These are phyloP conservation scores for Sturnus vulgaris DNA, from an alignment of 2,113 vertebrate species.

Conservation along the genomic window DNA sequence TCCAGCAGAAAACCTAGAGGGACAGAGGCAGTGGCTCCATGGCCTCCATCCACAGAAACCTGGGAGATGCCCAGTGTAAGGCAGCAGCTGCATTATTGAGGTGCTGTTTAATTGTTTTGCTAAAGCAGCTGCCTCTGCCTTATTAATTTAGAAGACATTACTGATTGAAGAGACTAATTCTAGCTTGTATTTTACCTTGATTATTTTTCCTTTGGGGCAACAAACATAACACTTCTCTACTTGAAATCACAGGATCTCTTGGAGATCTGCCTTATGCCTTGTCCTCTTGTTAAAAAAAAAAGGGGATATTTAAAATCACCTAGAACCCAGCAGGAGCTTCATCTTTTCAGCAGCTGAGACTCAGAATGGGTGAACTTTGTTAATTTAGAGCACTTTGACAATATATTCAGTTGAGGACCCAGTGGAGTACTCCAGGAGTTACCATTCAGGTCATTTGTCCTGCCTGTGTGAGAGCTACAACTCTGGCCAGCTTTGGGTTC, in stretches of 20 bases:
- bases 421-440: not conserved
- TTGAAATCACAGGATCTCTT: not conserved
- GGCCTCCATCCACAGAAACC: not conserved
- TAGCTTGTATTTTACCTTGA: not conserved
- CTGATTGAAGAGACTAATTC: not conserved
- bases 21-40: too few relatives aligned
- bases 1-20: not conserved
- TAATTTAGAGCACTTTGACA: not conserved
- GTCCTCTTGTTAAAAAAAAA: not conserved
- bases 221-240: fast-evolving
- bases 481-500: not conserved
- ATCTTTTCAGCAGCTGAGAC: not conserved
- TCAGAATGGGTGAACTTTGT: not conserved
- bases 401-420: not conserved
- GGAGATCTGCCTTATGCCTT: not conserved
- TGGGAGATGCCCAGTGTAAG: not conserved
- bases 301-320: not conserved
- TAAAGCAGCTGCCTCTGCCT: not conserved
- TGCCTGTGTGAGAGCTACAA: not conserved
- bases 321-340: not conserved
- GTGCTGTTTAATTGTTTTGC: not conserved
- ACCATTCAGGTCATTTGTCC: not conserved
- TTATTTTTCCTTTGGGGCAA: not conserved
- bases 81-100: not conserved
- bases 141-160: not conserved